Conservation (phyloP, 2,113 vertebrate species). For the Chaetops frenatus region DNA sequence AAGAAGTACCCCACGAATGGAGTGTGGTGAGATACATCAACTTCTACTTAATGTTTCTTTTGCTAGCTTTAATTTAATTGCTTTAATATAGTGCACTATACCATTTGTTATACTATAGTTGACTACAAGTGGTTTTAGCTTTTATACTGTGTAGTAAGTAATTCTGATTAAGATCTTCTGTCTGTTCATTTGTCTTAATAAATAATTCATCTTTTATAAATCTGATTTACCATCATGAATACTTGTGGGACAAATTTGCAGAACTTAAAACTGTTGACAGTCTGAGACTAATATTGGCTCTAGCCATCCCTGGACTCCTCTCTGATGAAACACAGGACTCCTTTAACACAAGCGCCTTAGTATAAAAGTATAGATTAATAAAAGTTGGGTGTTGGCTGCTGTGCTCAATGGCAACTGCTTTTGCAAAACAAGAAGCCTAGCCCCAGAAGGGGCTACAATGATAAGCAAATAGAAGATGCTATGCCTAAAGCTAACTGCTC, state of each 20-base stretch:
- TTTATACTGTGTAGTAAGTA: background rate
- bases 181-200: background rate
- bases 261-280: background rate
- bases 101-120: background rate
- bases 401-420: too few relatives aligned
- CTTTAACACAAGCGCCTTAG: too few relatives aligned
- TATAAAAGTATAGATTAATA: too few relatives aligned
- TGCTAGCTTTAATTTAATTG: background rate
- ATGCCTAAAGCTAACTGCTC: too few relatives aligned
- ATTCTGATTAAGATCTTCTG: background rate
- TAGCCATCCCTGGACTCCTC: too few relatives aligned
- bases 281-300: background rate
- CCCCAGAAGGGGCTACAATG: too few relatives aligned
- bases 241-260: background rate
- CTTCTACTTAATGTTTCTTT: background rate
- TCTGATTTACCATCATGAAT: background rate
- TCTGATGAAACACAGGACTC: too few relatives aligned
- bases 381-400: too few relatives aligned
- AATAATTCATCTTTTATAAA: background rate
- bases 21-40: background rate
- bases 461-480: too few relatives aligned
- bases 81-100: background rate
- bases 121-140: too few relatives aligned
- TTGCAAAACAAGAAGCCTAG: too few relatives aligned
- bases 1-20: background rate